Base-by-base conservation (phyloP, 30 jellyfish, hydroid and myxozoan genomes). In the Aurelia aurita region DNA sequence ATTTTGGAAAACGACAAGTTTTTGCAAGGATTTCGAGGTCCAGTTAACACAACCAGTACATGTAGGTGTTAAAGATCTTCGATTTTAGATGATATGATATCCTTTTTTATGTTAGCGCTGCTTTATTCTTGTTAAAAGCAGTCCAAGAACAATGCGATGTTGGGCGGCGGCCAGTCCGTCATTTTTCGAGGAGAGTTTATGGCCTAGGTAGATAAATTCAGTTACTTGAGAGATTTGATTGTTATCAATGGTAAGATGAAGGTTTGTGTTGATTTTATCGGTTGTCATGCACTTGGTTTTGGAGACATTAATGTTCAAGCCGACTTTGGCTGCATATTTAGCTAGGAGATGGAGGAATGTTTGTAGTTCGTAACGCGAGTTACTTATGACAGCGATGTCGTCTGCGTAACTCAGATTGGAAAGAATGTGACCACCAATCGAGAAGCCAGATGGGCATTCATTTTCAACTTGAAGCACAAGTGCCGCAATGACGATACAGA, bases 141-240 rank as follows among this genome's bases (percentile, higher is more conserved):
- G 53, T 53, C 51, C 53, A 64, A 64, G 77, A 27, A 18, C 68
- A 70, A 70, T 70, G 83, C 83, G 39, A 39, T 70, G 68, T 23
- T 70, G 73, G 74, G 29, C 83, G 73, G 65, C 83, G 83, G 28
- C 22, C 65, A 27, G 63, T 66, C 79, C n/a, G n/a, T n/a, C n/a
- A n/a, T n/a, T n/a, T n/a, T n/a, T n/a, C n/a, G n/a, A n/a, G n/a
- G n/a, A n/a, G 63, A 26, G 58, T 66, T 66, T 66, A 66, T 66
- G 58, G 31, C 83, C 51, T 13, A 64, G 49, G 47, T 64, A 27
- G 51, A 13, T 64, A 27, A 64, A 64, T 64, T 70, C 83, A 27
- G n/a, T n/a, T n/a, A n/a, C n/a, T n/a, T n/a, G n/a, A n/a, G n/a
- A n/a, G n/a, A n/a, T n/a, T n/a, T n/a, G 83, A 19, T 70, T 70